Evolutionary conservation across 1,140 invertebrate species (phyloP).

Genomic region (Physella acuta): DNA sequence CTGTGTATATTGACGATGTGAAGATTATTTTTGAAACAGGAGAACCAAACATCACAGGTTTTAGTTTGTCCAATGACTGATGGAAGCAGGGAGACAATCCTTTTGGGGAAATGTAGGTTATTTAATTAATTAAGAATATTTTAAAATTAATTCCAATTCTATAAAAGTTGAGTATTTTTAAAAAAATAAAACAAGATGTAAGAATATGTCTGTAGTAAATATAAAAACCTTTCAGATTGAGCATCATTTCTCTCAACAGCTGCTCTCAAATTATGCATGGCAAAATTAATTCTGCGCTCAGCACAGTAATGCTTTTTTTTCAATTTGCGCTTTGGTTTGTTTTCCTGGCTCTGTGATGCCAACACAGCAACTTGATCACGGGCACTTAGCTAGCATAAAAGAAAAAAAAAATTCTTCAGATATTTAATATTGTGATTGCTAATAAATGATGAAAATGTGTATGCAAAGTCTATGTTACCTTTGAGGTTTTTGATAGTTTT

Average conservation of each 20-base stretch:
- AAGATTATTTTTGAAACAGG: background rate
- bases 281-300: background rate
- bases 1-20: constrained; percentile 3
- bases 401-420: no score
- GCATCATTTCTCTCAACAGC: background rate
- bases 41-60: constrained; percentile 17
- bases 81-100: no score
- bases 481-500: no score
- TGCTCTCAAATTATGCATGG: background rate
- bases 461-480: no score
- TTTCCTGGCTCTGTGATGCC: background rate
- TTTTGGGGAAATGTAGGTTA: no score
- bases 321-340: background rate
- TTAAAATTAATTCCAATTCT: no score
- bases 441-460: no score
- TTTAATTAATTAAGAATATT: no score
- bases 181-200: no score
- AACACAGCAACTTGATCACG: background rate
- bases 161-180: no score
- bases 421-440: no score
- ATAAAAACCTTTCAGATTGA: background rate
- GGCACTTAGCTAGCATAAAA: background rate
- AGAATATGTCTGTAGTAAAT: no score
- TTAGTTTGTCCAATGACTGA: constrained; percentile 9
- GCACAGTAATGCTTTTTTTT: background rate